A percentile compares a stretch with the other conserved stretches of the same genome.
Evolutionary conservation across 2,113 vertebrate species (phyloP).

Genomic region (Oenanthe melanoleuca): DNA sequence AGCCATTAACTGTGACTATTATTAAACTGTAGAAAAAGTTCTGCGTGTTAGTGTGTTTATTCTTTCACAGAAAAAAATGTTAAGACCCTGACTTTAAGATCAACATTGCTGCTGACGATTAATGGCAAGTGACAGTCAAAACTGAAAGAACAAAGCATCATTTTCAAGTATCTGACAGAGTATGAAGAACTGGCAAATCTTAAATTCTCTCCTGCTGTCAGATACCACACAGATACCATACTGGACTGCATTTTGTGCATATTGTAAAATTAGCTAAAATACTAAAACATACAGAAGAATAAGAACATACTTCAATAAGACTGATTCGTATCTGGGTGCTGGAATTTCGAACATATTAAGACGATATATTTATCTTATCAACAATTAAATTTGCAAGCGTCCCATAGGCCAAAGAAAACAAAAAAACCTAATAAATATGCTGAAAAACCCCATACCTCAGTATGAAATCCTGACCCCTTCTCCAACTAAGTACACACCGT

Average conservation of each 20-base stretch:
- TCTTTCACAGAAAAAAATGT: neutral
- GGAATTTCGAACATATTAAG: neutral
- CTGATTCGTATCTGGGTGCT: neutral
- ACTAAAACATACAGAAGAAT: neutral
- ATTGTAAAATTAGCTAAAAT: slow-evolving; percentile 18
- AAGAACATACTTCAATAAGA: neutral
- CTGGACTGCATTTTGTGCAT: neutral
- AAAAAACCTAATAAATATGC: slow-evolving; percentile 42
- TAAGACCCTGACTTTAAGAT: neutral
- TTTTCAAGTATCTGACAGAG: neutral
- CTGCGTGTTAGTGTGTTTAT: neutral
- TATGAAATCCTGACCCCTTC: slow-evolving; percentile 68
- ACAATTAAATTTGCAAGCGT: slow-evolving; percentile 5
- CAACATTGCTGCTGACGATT: neutral
- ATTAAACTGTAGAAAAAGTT: neutral
- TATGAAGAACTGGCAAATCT: slow-evolving; percentile 8
- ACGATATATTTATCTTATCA: neutral
- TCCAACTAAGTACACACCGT: slow-evolving; percentile 61
- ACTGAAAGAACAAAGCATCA: slow-evolving; percentile 15
- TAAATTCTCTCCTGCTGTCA: slow-evolving; percentile 30
- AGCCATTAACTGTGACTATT: neutral
- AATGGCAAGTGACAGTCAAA: slow-evolving; percentile 20
- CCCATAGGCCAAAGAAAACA: slow-evolving; percentile 30
- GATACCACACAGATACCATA: neutral
- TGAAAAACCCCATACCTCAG: slow-evolving; percentile 60